Conservation (phyloP, 2,113 vertebrate genomes). For the Catharus fuscescens region DNA sequence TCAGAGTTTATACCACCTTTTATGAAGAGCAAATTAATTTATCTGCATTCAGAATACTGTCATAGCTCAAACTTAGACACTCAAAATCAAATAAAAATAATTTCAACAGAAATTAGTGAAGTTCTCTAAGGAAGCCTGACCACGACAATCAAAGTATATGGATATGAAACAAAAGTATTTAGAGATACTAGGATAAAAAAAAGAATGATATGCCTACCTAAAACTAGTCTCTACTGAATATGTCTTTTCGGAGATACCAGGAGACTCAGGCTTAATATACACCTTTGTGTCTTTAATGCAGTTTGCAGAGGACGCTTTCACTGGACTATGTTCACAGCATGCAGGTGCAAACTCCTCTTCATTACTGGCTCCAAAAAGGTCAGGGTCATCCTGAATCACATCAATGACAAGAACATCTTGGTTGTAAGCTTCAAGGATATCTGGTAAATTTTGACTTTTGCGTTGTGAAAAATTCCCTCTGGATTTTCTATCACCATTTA, state of each 20-base stretch:
- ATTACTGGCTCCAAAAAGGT: constrained; percentile 81
- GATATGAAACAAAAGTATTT: not conserved
- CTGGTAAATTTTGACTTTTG: constrained; percentile 51
- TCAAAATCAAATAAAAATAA: not conserved
- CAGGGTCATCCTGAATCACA: constrained; percentile 87
- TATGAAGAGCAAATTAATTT: not conserved
- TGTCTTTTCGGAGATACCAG: not conserved
- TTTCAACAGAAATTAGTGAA: not conserved
- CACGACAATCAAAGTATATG: not conserved
- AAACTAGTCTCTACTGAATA: not conserved
- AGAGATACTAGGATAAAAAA: not conserved
- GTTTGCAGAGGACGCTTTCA: not conserved
- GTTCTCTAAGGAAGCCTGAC: not conserved
- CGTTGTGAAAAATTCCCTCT: constrained; percentile 28
- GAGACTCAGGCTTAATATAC: not conserved
- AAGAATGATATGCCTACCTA: constrained; percentile 68
- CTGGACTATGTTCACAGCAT: not conserved
- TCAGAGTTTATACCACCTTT: not conserved
- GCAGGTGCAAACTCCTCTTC: constrained; percentile 45
- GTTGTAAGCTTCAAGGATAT: constrained; percentile 84
- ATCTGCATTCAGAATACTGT: not conserved
- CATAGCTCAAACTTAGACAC: not conserved
- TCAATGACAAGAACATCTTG: constrained; percentile 88
- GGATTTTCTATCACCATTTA: not conserved
- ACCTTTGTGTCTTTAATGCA: not conserved